Conservation (phyloP, 2,888 invertebrate genomes). For the Therioaphis trifolii region DNA sequence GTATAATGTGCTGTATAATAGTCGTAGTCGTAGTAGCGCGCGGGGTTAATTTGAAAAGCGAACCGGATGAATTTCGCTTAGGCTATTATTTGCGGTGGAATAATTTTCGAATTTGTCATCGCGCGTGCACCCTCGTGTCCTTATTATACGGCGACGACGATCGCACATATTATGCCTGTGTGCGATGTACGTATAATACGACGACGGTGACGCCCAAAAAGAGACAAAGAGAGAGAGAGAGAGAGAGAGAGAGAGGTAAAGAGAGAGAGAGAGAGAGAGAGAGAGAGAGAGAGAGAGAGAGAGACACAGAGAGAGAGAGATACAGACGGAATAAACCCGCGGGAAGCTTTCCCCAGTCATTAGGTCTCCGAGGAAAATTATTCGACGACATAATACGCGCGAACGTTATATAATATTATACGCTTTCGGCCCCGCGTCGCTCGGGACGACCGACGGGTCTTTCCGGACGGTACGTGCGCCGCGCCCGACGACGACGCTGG, state of each 20-base stretch:
- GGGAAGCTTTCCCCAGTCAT: neutral
- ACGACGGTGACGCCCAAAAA: neutral
- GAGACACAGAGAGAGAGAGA: neutral
- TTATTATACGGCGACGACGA: no score
- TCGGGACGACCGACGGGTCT: no score
- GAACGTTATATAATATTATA: neutral
- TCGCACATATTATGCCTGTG: no score
- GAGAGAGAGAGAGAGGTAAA: neutral
- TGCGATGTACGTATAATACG: no score
- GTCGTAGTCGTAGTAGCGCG: no score
- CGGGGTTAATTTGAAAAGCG: slow-evolving; percentile 57
- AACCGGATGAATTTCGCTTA: slow-evolving; percentile 47
- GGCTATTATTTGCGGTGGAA: slow-evolving; percentile 60
- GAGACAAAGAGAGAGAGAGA: neutral
- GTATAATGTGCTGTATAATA: no score
- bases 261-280: neutral
- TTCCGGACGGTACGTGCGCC: neutral
- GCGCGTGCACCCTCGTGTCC: neutral
- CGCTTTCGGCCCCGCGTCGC: neutral
- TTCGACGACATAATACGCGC: neutral
- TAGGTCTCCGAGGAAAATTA: neutral
- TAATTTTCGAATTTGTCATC: slow-evolving; percentile 63
- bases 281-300: neutral
- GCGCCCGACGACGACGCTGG: neutral
- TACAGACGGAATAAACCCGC: neutral